These are phyloP conservation scores for Drosophila nannoptera DNA, from an alignment of 1,140 invertebrate species.

Conservation along the genomic window DNA sequence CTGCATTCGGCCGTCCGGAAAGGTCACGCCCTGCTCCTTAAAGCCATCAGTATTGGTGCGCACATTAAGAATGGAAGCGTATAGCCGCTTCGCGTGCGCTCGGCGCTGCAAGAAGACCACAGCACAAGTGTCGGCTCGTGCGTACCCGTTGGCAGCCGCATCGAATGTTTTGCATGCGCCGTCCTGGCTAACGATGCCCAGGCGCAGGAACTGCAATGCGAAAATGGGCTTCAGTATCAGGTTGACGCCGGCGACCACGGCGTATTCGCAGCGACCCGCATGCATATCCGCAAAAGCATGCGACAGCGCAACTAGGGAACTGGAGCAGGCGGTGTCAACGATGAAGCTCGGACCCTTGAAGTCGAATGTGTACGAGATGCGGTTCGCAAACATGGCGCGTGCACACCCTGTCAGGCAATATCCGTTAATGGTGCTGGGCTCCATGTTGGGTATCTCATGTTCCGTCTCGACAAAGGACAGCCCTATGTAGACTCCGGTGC, in stretches of 20 bases:
- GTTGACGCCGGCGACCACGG: slow-evolving; percentile 93
- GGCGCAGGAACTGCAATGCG: slow-evolving; percentile 93
- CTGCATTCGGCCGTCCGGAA: slow-evolving; percentile 92
- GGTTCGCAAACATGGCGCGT: slow-evolving; percentile 96
- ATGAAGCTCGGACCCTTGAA: slow-evolving; percentile 94
- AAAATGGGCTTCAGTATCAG: slow-evolving; percentile 91
- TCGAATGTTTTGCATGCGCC: slow-evolving; percentile 97
- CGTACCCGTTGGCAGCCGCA: slow-evolving; percentile 93
- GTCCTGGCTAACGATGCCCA: slow-evolving; percentile 93
- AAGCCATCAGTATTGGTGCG: slow-evolving; percentile 94
- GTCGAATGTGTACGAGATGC: slow-evolving; percentile 97
- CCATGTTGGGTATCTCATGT: slow-evolving; percentile 86
- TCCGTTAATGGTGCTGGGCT: slow-evolving; percentile 90
- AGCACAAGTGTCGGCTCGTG: slow-evolving; percentile 92
- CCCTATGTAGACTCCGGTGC: slow-evolving; percentile 95
- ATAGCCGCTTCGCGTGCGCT: slow-evolving; percentile 86
- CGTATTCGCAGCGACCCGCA: slow-evolving; percentile 93
- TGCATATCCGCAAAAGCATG: slow-evolving; percentile 91
- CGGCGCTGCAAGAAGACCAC: slow-evolving; percentile 90
- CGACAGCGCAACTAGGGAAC: slow-evolving; percentile 92
- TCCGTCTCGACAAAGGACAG: slow-evolving; percentile 92
- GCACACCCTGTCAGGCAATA: slow-evolving; percentile 97
- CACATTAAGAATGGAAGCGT: slow-evolving; percentile 91
- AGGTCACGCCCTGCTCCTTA: slow-evolving; percentile 95
- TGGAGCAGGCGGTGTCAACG: slow-evolving; percentile 97